These are phyloP conservation scores for Tipula unca DNA, from an alignment of 2,888 invertebrate species.

Conservation along the genomic window DNA sequence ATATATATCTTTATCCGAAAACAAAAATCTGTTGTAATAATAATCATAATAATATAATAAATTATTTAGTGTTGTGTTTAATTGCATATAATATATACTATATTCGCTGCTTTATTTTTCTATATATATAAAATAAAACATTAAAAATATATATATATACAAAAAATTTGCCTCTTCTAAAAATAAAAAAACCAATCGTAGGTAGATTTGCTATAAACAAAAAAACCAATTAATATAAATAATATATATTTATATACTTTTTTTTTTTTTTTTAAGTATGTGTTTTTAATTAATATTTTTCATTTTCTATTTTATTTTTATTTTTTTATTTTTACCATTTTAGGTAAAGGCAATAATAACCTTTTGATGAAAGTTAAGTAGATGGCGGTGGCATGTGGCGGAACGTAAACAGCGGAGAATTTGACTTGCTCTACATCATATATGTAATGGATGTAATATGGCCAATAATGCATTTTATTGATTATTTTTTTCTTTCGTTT, in stretches of 20 bases:
- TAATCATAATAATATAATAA: conserved; percentile 8
- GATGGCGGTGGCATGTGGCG: neutral
- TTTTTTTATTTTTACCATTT: neutral
- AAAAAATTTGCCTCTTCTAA: conserved; percentile 4
- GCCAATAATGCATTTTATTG: conserved; percentile 4
- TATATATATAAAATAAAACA: neutral
- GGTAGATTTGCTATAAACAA: neutral
- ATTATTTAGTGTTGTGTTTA: conserved; percentile 14
- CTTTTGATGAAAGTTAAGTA: neutral
- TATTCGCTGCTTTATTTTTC: neutral
- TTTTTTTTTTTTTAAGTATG: neutral
- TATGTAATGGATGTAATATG: neutral
- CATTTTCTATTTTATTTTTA: neutral
- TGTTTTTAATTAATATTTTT: neutral
- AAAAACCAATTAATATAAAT: conserved; percentile 8
- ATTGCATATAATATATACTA: neutral
- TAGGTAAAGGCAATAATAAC: neutral
- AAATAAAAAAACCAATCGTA: neutral
- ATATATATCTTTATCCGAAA: neutral
- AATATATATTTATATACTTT: neutral
- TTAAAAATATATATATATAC: neutral
- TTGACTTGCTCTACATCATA: neutral
- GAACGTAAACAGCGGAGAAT: neutral
- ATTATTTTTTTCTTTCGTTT: neutral
- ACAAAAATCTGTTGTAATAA: neutral